Percentiles rank a stretch among this genome's conserved stretches.
Conservation (phyloP, 2,113 vertebrate genomes). For the Anguilla japonica region DNA sequence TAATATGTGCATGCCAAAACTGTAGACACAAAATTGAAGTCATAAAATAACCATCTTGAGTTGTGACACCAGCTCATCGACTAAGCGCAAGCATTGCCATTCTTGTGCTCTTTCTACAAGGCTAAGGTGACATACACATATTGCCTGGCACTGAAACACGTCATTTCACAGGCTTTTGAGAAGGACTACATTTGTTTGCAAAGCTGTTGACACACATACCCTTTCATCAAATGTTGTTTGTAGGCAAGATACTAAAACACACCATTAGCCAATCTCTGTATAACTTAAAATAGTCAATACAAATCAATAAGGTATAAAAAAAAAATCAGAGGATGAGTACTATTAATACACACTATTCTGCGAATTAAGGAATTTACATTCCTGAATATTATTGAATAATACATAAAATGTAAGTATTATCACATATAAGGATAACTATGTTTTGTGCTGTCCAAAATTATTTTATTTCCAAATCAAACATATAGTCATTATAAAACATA, state of each 20-base stretch:
- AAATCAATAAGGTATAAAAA: too few relatives aligned
- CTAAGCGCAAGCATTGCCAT: constrained; percentile 64
- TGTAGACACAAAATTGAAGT: constrained; percentile 30
- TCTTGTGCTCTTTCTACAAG: constrained; percentile 62
- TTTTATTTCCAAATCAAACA: too few relatives aligned
- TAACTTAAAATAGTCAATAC: constrained; percentile 14
- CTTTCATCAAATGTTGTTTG: constrained; percentile 54
- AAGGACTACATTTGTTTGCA: constrained; percentile 62
- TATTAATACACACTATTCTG: too few relatives aligned
- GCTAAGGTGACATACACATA: constrained; percentile 61
- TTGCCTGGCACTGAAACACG: constrained; percentile 59
- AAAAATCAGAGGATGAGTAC: too few relatives aligned
- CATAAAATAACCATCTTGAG: constrained; percentile 48
- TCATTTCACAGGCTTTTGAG: constrained; percentile 60
- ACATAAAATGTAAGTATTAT: too few relatives aligned
- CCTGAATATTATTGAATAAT: too few relatives aligned
- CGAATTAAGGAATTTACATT: too few relatives aligned
- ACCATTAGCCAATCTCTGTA: constrained; percentile 41
- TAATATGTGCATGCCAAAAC: constrained; percentile 18
- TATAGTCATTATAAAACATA: too few relatives aligned
- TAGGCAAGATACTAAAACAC: constrained; percentile 50
- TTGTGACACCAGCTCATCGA: constrained; percentile 69
- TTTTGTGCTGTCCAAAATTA: too few relatives aligned
- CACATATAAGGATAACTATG: too few relatives aligned
- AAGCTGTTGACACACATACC: constrained; percentile 66